Percentiles rank a stretch among this genome's conserved stretches.
These are phyloP conservation scores for Lerista edwardsae DNA, from an alignment of 2,797 vertebrate species.

Conservation along the genomic window DNA sequence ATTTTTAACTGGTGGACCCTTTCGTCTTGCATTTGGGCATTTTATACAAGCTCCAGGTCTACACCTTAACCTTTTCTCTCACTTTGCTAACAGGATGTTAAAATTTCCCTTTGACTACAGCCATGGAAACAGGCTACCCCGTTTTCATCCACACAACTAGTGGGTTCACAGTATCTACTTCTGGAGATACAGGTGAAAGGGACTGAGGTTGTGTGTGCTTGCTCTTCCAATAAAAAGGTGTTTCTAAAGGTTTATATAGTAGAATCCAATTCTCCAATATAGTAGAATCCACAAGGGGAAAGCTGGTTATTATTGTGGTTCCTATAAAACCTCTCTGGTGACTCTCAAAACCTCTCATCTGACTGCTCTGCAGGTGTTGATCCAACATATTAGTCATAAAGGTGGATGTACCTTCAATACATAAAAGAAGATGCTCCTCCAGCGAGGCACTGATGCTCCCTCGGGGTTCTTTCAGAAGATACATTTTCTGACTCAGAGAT, in stretches of 20 bases:
- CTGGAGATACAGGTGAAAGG: neutral
- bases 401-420: neutral
- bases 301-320: neutral
- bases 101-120: neutral
- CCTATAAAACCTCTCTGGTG: neutral
- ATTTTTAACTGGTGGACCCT: neutral
- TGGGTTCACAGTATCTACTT: neutral
- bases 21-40: neutral
- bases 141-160: constrained; percentile 3
- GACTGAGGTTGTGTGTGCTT: neutral
- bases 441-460: neutral
- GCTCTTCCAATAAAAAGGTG: neutral
- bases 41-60: neutral
- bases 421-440: neutral
- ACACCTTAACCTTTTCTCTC: neutral
- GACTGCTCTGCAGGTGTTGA: neutral
- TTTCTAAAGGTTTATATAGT: neutral
- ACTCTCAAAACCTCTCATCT: too few species aligned
- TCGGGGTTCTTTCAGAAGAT: neutral
- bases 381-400: neutral
- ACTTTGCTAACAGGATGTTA: neutral
- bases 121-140: neutral
- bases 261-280: constrained; percentile 5
- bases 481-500: neutral
- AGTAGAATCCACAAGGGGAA: neutral